Base-by-base conservation (phyloP, 2,797 vertebrate species). In the Characodon lateralis region DNA sequence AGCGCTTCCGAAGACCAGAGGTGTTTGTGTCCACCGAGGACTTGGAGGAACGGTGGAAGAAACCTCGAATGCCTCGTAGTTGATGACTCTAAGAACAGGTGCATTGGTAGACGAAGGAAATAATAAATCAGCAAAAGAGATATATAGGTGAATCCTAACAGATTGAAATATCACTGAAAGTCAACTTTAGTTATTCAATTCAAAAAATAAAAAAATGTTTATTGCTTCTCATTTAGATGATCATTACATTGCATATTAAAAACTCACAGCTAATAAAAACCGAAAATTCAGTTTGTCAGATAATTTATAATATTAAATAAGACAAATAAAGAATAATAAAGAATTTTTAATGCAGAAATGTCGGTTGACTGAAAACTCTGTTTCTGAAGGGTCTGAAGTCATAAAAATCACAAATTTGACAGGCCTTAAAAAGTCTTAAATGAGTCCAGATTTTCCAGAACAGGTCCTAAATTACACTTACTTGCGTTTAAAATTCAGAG, bases 1-100 rank as follows among this genome's bases (percentile, higher is more conserved):
- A 99, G 74, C 97, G 95, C 71, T 99, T 99, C 31, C 96, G 94
- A 56, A 95, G 85, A 0, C 94, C 93, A 43, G 93, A 90, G 0
- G 90, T 88, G 73, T 87, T 87, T 79, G 90, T 94, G 82, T 99
- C 98, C 22, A 96, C 94, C 0, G 95, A 93, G 50, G 85, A 88
- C 91, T 97, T 97, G 70, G 97, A 96, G 53, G 94, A 96, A 85
- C 95, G 97, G 85, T 95, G 96, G 87, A 99, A 99, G 78, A 99
- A 91, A 79, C 98, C 97, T 56, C 97, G 95, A 74, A 99, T 96
- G 39, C 98, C 98, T 77, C 98, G 95, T 72, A 99, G 95, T 86
- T 99, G 98, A 85, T 96, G 95, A 84, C 95, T 95, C 98, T 99
- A 76, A 73, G 22, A n/a, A 70, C n/a, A 61, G 35, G 20, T 48